Evolutionary conservation across 1,140 invertebrate species (phyloP).

Genomic region (Formica exsecta): DNA sequence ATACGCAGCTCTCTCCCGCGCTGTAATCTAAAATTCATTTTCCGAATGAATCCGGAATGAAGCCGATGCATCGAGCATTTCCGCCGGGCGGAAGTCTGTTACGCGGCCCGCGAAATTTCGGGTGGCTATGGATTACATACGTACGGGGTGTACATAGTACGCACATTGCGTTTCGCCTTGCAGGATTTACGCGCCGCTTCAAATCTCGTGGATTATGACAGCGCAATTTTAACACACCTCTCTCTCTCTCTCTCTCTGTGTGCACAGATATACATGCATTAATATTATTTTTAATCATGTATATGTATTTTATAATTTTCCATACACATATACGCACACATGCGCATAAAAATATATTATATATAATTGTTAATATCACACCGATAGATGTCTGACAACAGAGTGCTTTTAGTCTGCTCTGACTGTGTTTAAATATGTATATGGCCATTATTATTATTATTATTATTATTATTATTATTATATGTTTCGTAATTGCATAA

Average conservation of each 20-base stretch:
- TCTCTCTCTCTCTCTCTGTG: no score
- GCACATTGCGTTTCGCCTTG: not conserved
- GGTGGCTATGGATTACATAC: not conserved
- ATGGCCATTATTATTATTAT: no score
- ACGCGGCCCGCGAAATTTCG: slow-evolving; percentile 40
- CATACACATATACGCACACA: no score
- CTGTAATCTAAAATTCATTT: slow-evolving; percentile 74
- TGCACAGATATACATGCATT: not conserved
- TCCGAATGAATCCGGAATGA: slow-evolving; percentile 71
- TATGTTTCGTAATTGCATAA: no score
- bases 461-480: no score
- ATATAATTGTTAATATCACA: no score
- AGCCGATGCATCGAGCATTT: slow-evolving; percentile 45
- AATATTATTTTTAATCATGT: slow-evolving; percentile 6
- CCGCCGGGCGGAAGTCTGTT: slow-evolving; percentile 38
- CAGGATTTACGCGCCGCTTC: slow-evolving; percentile 53
- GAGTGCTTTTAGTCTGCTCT: no score
- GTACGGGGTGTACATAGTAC: not conserved
- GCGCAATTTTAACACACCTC: not conserved
- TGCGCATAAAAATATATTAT: no score
- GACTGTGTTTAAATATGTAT: no score
- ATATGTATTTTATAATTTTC: not conserved
- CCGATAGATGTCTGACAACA: no score
- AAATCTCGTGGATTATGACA: slow-evolving; percentile 51
- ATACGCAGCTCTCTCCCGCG: slow-evolving; percentile 35